Evolutionary conservation across 2,797 vertebrate genomes (phyloP).

Genomic region (Limnodromus scolopaceus): DNA sequence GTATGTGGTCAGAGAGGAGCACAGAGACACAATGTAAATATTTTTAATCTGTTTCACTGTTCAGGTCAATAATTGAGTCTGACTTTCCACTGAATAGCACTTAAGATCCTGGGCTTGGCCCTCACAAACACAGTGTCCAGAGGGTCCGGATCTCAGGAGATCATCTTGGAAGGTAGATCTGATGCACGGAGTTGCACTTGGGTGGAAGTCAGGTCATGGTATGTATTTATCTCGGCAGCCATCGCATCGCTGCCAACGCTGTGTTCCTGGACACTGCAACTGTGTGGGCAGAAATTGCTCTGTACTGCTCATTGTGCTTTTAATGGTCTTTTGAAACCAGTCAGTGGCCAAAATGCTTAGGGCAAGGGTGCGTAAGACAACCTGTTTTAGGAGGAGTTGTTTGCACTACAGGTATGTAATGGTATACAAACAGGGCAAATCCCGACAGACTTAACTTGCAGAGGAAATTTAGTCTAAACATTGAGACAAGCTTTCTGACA

Average conservation of each 20-base stretch:
- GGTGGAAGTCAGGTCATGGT: neutral
- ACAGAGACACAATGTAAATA: accelerated
- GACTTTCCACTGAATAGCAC: neutral
- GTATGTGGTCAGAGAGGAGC: neutral
- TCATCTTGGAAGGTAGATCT: neutral
- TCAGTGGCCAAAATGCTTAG: neutral
- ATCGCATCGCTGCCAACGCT: neutral
- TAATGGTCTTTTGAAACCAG: neutral
- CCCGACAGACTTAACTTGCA: neutral
- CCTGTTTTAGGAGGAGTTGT: neutral
- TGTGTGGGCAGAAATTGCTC: constrained; percentile 18
- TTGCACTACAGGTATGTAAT: neutral
- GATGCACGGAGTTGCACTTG: neutral
- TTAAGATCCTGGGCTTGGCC: neutral
- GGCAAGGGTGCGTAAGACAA: neutral
- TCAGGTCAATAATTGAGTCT: neutral
- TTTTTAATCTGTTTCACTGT: neutral
- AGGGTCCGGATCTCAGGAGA: neutral
- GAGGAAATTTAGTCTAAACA: neutral
- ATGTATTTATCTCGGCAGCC: neutral
- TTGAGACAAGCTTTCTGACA: neutral
- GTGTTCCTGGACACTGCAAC: neutral
- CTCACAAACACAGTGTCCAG: neutral
- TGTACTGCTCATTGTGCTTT: neutral
- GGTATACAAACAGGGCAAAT: neutral